These are phyloP conservation scores for Coregonus suidteri DNA, from an alignment of 2,797 vertebrate species.

Conservation along the genomic window DNA sequence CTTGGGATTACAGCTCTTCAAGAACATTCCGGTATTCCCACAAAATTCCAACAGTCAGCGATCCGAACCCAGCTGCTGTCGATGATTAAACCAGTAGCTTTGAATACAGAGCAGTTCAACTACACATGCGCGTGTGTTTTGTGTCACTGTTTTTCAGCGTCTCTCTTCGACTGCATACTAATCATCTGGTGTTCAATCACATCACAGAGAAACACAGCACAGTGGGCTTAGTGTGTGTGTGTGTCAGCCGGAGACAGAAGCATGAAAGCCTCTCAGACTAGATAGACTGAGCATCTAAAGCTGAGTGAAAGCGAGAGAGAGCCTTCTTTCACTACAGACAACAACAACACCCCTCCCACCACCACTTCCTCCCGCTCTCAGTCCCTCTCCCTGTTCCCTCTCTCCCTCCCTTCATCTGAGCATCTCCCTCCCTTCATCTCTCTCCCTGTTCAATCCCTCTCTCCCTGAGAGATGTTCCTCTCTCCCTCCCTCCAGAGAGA, in stretches of 20 bases:
- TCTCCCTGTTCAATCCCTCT: too few relatives aligned
- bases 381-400: constrained; percentile 28
- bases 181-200: constrained; percentile 51
- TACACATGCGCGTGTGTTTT: not conserved
- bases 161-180: constrained; percentile 52
- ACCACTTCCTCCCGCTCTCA: not conserved
- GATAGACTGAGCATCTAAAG: constrained; percentile 69
- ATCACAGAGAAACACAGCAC: constrained; percentile 54
- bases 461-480: too few relatives aligned
- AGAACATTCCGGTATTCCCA: constrained; percentile 36
- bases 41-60: constrained; percentile 53
- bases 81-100: constrained; percentile 28
- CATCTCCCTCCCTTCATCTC: too few relatives aligned
- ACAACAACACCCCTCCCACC: constrained; percentile 35
- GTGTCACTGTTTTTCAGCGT: constrained; percentile 19
- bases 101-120: constrained; percentile 27
- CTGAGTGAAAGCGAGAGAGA: constrained; percentile 59
- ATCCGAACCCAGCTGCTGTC: constrained; percentile 42
- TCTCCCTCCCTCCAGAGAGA: too few relatives aligned
- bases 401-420: too few relatives aligned
- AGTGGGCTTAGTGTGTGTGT: constrained; percentile 43
- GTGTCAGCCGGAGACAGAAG: constrained; percentile 67
- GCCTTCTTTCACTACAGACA: constrained; percentile 65
- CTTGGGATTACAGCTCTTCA: constrained; percentile 40
- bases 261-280: constrained; percentile 72